Evolutionary conservation across 2,888 invertebrate genomes (phyloP).

Genomic region (Cheilosia urbana): DNA sequence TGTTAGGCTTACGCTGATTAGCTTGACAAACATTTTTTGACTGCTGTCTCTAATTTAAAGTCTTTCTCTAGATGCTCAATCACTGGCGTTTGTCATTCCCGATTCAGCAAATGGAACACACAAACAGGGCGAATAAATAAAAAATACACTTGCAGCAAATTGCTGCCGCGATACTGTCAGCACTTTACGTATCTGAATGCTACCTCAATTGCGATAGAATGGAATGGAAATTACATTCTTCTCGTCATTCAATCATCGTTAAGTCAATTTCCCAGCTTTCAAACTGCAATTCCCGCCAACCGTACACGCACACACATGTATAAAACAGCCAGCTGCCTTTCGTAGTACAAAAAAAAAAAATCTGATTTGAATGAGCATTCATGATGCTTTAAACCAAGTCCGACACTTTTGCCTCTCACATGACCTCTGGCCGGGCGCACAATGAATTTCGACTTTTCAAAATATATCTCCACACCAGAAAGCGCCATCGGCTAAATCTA

Average conservation of each 20-base stretch:
- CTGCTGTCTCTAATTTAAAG: too few relatives aligned
- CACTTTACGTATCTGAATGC: background rate
- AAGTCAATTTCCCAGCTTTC: conserved; percentile 36
- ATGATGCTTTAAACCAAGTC: conserved; percentile 49
- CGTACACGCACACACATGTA: background rate
- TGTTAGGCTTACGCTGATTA: too few relatives aligned
- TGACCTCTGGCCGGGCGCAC: conserved; percentile 5
- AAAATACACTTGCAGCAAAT: too few relatives aligned
- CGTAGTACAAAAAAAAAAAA: conserved; percentile 25
- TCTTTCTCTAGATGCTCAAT: too few relatives aligned
- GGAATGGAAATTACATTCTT: conserved; percentile 39
- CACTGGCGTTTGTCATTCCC: too few relatives aligned
- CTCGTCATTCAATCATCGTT: conserved; percentile 58
- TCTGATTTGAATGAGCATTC: conserved; percentile 58
- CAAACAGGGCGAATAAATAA: too few relatives aligned
- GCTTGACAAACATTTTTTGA: too few relatives aligned
- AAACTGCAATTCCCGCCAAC: conserved; percentile 27
- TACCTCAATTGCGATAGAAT: conserved; percentile 32
- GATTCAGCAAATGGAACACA: too few relatives aligned
- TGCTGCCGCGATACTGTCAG: background rate
- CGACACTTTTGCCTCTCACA: conserved; percentile 18
- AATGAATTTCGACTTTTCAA: conserved; percentile 36
- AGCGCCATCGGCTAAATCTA: background rate
- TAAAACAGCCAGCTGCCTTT: conserved; percentile 14
- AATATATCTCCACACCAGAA: conserved; percentile 32